phyloP scores from a whole-genome alignment of 2,888 invertebrate species.

The Conus canariensis region DNA sequence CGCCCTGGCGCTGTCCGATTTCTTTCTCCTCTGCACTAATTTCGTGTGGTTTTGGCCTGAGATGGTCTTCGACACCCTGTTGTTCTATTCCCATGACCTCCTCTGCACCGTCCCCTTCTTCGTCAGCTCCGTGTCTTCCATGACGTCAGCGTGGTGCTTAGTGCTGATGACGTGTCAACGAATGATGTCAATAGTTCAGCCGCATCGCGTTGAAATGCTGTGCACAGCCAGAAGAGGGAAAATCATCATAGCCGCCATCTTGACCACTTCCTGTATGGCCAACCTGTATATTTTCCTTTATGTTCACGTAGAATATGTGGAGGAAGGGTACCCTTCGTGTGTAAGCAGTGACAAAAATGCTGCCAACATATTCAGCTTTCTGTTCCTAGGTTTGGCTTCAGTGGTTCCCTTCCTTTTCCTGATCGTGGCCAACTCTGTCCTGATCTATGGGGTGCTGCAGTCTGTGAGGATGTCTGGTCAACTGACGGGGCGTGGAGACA shows the following conservation, averaged over 20 bases:
- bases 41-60: not conserved
- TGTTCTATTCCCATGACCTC: not conserved
- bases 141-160: conserved; percentile 37
- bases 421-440: not conserved
- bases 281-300: not conserved
- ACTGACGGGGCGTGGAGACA: not conserved
- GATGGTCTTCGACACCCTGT: not conserved
- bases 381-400: not conserved
- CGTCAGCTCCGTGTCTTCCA: not conserved
- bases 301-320: not conserved
- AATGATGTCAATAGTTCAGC: not conserved
- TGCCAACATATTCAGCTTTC: not conserved
- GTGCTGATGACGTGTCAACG: conserved; percentile 35
- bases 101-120: not conserved
- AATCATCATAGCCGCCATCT: not conserved
- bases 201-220: not conserved
- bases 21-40: not conserved
- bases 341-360: not conserved
- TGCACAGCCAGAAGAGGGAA: not conserved
- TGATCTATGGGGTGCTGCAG: not conserved
- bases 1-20: not conserved
- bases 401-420: conserved; percentile 15
- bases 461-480: not conserved
- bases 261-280: not conserved
- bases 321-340: not conserved